A percentile compares a stretch with the other conserved stretches of the same genome.
These are phyloP conservation scores for Chaetodon trifascialis DNA, from an alignment of 2,113 vertebrate genomes.

Conservation along the genomic window DNA sequence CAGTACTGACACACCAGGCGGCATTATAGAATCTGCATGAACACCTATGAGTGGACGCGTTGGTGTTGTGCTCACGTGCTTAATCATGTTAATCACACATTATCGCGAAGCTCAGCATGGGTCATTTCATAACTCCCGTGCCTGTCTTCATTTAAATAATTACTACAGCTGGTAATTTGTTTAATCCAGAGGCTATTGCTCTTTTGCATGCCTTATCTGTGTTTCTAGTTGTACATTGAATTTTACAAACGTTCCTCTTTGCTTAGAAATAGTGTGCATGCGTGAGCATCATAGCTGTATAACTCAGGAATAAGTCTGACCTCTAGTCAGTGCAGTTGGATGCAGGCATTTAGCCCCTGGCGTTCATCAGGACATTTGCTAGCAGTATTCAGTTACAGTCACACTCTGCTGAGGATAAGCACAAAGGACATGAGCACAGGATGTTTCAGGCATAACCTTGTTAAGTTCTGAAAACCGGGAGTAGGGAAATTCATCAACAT, in stretches of 20 bases:
- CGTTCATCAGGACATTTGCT: constrained; percentile 24
- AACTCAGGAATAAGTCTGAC: constrained; percentile 26
- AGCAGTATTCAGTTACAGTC: constrained; percentile 34
- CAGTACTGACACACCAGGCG: background rate
- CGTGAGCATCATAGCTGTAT: background rate
- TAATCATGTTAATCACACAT: background rate
- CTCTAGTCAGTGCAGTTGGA: constrained; percentile 9
- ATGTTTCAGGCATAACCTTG: constrained; percentile 33
- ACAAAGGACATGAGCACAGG: constrained; percentile 20
- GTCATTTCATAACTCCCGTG: background rate
- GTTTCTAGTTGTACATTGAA: background rate
- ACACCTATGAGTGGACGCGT: background rate
- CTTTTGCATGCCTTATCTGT: background rate
- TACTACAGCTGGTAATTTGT: background rate
- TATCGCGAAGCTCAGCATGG: background rate
- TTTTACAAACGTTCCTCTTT: constrained; percentile 4
- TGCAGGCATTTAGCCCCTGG: constrained; percentile 37
- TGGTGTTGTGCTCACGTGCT: background rate
- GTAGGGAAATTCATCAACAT: constrained; percentile 25
- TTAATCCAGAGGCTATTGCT: background rate
- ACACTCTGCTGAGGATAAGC: constrained; percentile 37
- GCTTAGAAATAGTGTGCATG: background rate
- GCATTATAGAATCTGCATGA: background rate
- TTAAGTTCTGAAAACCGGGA: constrained; percentile 19
- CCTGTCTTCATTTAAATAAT: background rate